These are phyloP conservation scores for Phyllostomus hastatus DNA, from an alignment of 2,113 vertebrate species.

Conservation along the genomic window DNA sequence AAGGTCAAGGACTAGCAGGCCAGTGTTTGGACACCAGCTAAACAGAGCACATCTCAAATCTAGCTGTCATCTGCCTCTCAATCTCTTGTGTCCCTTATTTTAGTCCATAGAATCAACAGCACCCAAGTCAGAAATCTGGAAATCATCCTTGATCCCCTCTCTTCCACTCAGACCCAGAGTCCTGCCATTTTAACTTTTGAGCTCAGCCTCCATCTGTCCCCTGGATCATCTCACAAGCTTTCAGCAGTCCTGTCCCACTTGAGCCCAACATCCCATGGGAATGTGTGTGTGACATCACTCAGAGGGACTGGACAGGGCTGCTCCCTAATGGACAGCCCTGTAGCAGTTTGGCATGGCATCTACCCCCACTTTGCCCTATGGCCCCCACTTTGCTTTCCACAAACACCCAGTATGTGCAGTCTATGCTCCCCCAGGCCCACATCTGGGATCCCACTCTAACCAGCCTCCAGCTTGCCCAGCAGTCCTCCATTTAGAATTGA, in stretches of 20 bases:
- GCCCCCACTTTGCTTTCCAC: not conserved
- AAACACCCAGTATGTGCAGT: fast-evolving
- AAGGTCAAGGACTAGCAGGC: not conserved
- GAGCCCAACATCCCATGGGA: too few relatives aligned
- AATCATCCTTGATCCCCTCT: too few relatives aligned
- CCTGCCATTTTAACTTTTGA: not conserved
- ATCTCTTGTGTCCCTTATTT: not conserved
- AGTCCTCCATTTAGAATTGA: not conserved
- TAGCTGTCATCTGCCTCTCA: not conserved
- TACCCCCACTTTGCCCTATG: not conserved
- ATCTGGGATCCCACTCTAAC: not conserved
- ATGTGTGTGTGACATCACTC: fast-evolving
- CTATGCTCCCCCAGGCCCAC: not conserved
- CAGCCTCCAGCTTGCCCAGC: not conserved
- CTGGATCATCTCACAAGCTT: not conserved
- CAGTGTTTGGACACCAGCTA: not conserved
- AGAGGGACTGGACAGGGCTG: not conserved
- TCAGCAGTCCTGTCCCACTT: not conserved
- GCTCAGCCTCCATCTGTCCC: fast-evolving
- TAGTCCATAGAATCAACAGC: not conserved
- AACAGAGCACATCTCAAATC: not conserved
- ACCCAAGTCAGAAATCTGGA: too few relatives aligned
- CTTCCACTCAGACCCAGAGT: not conserved
- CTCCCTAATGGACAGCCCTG: not conserved
- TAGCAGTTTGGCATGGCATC: not conserved